A percentile compares a stretch with the other conserved stretches of the same genome.
These are phyloP conservation scores for Sinocyclocheilus rhinocerous DNA, from an alignment of 2,113 vertebrate species.

Conservation along the genomic window DNA sequence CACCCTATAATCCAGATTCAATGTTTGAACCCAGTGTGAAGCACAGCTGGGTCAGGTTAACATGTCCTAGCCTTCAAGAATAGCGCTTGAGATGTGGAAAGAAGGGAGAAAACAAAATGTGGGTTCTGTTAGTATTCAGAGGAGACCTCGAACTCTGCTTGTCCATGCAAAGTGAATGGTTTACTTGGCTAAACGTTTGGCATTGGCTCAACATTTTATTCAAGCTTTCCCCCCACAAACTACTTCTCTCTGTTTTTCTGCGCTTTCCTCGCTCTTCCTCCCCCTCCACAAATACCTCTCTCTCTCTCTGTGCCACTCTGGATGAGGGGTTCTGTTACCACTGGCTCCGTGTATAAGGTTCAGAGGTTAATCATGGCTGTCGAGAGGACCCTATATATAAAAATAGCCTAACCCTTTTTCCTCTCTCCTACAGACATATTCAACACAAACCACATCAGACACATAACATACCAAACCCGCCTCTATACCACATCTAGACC, in stretches of 20 bases:
- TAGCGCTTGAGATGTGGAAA: slow-evolving; percentile 2
- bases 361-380: slow-evolving; percentile 37
- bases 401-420: slow-evolving; percentile 54
- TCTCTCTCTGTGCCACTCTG: slow-evolving; percentile 41
- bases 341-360: slow-evolving; percentile 55
- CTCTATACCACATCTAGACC: slow-evolving; percentile 14
- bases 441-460: not conserved
- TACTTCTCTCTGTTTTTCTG: slow-evolving; percentile 20
- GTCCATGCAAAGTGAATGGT: slow-evolving; percentile 59
- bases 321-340: slow-evolving; percentile 61
- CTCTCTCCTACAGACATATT: not conserved
- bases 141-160: slow-evolving; percentile 41
- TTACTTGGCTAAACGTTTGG: slow-evolving; percentile 55
- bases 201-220: slow-evolving; percentile 48
- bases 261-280: not conserved
- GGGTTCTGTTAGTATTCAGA: slow-evolving; percentile 56
- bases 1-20: not conserved
- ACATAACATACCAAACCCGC: slow-evolving; percentile 11
- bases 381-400: slow-evolving; percentile 43
- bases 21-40: not conserved
- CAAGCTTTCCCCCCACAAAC: slow-evolving; percentile 31
- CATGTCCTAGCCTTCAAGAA: slow-evolving; percentile 17
- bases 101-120: slow-evolving; percentile 8
- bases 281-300: slow-evolving; percentile 24
- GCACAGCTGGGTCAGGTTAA: slow-evolving; percentile 4